Percentiles rank a stretch among this genome's conserved stretches.
phyloP scores from a whole-genome alignment of 2,888 invertebrate species.

The Brenthis daphne region DNA sequence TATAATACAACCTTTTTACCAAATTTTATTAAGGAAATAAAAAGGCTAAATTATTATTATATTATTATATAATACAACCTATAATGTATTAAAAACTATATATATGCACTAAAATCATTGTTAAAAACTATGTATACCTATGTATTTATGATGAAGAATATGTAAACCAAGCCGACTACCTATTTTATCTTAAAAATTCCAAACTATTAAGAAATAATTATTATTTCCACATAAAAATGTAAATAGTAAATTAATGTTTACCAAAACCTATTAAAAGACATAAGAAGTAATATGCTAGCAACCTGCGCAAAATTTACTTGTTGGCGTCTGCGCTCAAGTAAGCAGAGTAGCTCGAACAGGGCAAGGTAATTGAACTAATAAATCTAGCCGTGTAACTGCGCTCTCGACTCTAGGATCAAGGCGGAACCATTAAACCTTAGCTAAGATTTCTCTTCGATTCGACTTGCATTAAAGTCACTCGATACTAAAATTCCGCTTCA shows the following conservation, averaged over 20 bases:
- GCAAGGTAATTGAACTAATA: slow-evolving; percentile 80
- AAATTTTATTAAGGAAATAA: too few species aligned
- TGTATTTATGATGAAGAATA: too few species aligned
- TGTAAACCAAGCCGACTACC: too few species aligned
- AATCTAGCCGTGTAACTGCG: slow-evolving; percentile 74
- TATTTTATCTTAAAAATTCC: too few species aligned
- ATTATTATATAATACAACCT: too few species aligned
- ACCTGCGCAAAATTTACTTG: slow-evolving; percentile 72
- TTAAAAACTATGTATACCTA: too few species aligned
- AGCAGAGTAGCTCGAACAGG: slow-evolving; percentile 68
- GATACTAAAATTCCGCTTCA: slow-evolving; percentile 15
- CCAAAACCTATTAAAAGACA: slow-evolving; percentile 44
- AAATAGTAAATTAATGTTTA: not conserved
- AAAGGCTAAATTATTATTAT: too few species aligned
- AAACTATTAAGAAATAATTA: too few species aligned
- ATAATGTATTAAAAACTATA: too few species aligned
- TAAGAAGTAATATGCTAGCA: slow-evolving; percentile 54
- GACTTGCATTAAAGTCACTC: slow-evolving; percentile 53
- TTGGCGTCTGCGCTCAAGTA: slow-evolving; percentile 72
- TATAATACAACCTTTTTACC: too few species aligned
- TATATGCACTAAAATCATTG: too few species aligned
- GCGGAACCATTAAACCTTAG: slow-evolving; percentile 70
- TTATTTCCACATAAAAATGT: too few species aligned
- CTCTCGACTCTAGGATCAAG: slow-evolving; percentile 66
- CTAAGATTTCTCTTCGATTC: slow-evolving; percentile 50